Base-by-base conservation (phyloP, 2,797 vertebrate species). In the Argya squamiceps region DNA sequence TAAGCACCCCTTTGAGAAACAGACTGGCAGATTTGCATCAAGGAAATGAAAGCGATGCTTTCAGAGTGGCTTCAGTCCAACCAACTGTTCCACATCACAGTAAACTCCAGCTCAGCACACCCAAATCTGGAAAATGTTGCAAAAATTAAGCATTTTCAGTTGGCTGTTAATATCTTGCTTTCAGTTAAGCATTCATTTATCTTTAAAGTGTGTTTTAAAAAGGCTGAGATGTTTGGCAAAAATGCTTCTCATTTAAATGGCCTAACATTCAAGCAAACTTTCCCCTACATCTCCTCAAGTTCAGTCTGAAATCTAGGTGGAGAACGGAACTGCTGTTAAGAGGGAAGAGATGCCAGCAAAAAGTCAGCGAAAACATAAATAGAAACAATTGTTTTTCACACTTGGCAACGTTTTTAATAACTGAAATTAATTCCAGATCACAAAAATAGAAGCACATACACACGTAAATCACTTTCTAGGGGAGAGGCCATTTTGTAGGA, bases 381-480 rank as follows among this genome's bases (percentile, higher is more conserved):
- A 98, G 98, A 98, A 98, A 91, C 96, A 97, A 98, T 97, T 98
- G 97, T 97, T 98, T 96, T 92, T 95, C 93, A 91, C 74, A 96
- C 96, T 97, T 98, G 98, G 98, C 97, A 97, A 92, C 1, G 36
- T 62, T 94, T 97, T 97, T 94, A 96, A 96, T 92, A 96, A 97
- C 91, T 97, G 92, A 98, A 98, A 98, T 98, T 95, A 97, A 97
- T 95, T 97, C 97, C 95, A 97, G 95, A 92, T 79, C 74, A 96
- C 93, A 97, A 97, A 98, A 97, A 97, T 93, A 98, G 69, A 97
- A 96, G 41, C 70, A 26, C 64, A 71, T 23, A 91, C 49, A 92
- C 75, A 92, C 27, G 36, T 65, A 89, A 93, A 95, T 79, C 86
- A 75, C 53, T 91, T 95, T 96, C 56, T 68, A 89, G 80, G 80